Evolutionary conservation across 2,113 vertebrate species (phyloP), one percentile per base, ranked within the genome.

Genomic region (Salvelinus sp.): DNA sequence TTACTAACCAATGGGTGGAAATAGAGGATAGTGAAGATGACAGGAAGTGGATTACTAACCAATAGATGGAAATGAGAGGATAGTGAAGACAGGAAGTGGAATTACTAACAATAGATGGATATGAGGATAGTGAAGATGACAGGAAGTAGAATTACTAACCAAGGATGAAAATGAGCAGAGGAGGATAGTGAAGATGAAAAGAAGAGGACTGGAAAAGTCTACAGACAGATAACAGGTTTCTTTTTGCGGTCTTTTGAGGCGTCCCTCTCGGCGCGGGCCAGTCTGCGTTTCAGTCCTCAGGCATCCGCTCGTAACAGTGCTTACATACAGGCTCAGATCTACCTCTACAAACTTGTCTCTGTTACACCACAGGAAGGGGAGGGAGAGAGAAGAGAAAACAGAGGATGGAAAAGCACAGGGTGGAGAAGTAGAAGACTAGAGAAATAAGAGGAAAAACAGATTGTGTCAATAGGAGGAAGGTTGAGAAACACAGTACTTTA

Each of bases 311-410:
- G 22, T 98, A 98, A 92, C 98, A 99, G 88, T 95, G 95, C 91
- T 95, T 98, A 93, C 97, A 99, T 90, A 98, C 94, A 77, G 97
- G 96, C 91, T 95, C 91, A 99, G 94, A 91, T 99, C 98, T 91
- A 98, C 96, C 93, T 98, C 98, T 93, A 99, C 96, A 96, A 99
- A 99, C 85, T 96, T 99, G 95, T 97, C 96, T 94, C 98, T 99
- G 86, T 82, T 77, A 82, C 79, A 79, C 77, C 83, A 66, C 6
- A 71, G 62, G 22, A 23, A 70, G 44, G 25, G 28, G 25, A 27
- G 44, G 47, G 28, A 57, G 84, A 86, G 78, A 86, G 85, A 89
- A 91, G 91, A 23, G 22, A 20, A 79, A 60, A 81, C 78, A 91
- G 54, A 91, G 90, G 88, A 28, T 27, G 20, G 70, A 30, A 75